Conservation (phyloP, 2,113 vertebrate genomes). For the Paedocypris sp. region DNA sequence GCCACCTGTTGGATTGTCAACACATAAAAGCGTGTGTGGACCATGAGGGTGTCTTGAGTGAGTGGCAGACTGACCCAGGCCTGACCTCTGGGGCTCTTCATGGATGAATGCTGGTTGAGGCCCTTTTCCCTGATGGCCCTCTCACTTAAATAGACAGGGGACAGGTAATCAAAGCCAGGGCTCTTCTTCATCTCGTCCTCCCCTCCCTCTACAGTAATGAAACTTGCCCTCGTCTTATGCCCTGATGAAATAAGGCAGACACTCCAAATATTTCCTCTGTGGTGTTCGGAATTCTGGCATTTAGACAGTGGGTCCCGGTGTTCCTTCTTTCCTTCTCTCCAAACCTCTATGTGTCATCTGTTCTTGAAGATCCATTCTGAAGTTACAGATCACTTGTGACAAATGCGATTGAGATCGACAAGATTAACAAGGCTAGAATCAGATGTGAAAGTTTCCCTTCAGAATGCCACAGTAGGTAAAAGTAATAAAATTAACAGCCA, state of each 20-base stretch:
- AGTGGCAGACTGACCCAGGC: conserved; percentile 43
- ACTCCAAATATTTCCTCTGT: conserved; percentile 33
- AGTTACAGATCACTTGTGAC: conserved; percentile 26
- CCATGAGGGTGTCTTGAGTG: conserved; percentile 24
- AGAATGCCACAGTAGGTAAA: too few relatives aligned
- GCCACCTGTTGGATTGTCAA: conserved; percentile 40
- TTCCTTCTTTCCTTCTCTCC: conserved; percentile 3
- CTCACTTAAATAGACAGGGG: conserved; percentile 38
- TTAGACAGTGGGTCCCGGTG: conserved; percentile 26
- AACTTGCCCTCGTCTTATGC: conserved; percentile 40
- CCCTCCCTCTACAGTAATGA: conserved; percentile 41
- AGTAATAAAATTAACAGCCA: too few relatives aligned
- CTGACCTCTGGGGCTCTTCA: conserved; percentile 45
- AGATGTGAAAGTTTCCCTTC: too few relatives aligned
- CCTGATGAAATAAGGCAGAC: conserved; percentile 40
- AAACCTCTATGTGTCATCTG: conserved; percentile 22
- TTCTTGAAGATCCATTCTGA: conserved; percentile 22
- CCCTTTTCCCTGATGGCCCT: conserved; percentile 26
- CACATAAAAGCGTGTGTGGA: conserved; percentile 19
- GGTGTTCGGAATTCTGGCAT: conserved; percentile 31
- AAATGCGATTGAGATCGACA: conserved; percentile 31
- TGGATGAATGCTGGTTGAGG: conserved; percentile 39
- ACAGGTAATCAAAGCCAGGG: conserved; percentile 49
- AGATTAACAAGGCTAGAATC: too few relatives aligned
- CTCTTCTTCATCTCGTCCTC: conserved; percentile 20